These are phyloP conservation scores for Lagenorhynchus albirostris DNA, from an alignment of 2,113 vertebrate species.

Conservation along the genomic window DNA sequence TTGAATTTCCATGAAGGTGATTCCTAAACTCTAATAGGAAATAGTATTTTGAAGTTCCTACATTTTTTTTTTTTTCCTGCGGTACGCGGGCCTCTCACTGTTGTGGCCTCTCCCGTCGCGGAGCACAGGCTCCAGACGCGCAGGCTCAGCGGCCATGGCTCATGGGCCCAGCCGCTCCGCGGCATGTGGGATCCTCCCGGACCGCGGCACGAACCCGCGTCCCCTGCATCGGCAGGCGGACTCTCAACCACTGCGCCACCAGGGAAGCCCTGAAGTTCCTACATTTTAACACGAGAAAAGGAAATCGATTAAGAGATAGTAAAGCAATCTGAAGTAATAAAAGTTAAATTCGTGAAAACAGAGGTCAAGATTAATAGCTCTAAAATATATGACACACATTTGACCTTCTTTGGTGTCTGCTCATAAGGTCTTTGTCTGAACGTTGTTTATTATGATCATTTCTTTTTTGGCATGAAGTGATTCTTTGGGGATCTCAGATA, in stretches of 20 bases:
- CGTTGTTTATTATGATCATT: background rate
- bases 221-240: too few relatives aligned
- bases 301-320: background rate
- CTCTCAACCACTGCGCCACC: too few relatives aligned
- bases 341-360: background rate
- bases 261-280: background rate
- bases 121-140: too few relatives aligned
- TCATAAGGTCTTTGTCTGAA: background rate
- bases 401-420: too few relatives aligned
- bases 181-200: too few relatives aligned
- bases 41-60: conserved; percentile 37
- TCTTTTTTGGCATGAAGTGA: background rate
- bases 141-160: too few relatives aligned
- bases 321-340: background rate
- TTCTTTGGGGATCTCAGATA: background rate
- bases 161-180: too few relatives aligned
- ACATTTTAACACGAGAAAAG: conserved; percentile 6
- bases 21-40: conserved; percentile 18
- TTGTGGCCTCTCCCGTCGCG: accelerated
- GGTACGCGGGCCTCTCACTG: too few relatives aligned
- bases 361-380: background rate
- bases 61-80: background rate
- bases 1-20: conserved; percentile 53
- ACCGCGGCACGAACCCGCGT: too few relatives aligned
- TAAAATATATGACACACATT: background rate